Conservation (phyloP, 2,888 invertebrate genomes). For the Heliconius erato region DNA sequence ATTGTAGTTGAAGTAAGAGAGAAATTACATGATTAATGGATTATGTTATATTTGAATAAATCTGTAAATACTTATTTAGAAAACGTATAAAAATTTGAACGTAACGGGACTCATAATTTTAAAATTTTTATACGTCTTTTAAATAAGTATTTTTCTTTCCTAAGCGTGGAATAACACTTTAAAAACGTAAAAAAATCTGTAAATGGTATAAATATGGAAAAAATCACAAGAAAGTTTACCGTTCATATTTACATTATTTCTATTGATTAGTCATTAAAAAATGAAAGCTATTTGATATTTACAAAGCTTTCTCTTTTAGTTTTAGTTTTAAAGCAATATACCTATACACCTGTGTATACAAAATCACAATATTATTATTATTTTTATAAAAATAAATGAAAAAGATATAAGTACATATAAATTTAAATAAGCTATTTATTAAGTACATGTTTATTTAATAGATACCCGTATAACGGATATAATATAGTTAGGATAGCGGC, state of each 20-base stretch:
- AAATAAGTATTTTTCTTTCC: no score
- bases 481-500: conserved; percentile 75
- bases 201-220: background rate
- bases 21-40: background rate
- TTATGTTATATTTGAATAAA: conserved; percentile 4
- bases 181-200: background rate
- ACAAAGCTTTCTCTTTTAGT: conserved; percentile 22
- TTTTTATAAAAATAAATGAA: background rate
- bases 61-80: background rate
- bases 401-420: background rate
- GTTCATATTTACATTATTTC: conserved; percentile 18
- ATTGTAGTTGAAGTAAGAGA: background rate
- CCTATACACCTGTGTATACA: background rate
- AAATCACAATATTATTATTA: background rate
- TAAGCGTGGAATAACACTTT: no score
- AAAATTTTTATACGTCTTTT: no score
- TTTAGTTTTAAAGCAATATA: background rate
- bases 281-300: conserved; percentile 24
- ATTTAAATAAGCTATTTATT: background rate
- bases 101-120: no score
- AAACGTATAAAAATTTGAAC: no score
- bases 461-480: conserved; percentile 71
- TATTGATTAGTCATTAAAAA: conserved; percentile 30
- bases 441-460: background rate
- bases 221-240: background rate